A percentile compares a stretch with the other conserved stretches of the same genome.
phyloP scores from a whole-genome alignment of 1,140 invertebrate species.

The Elymnias hypermnestra region DNA sequence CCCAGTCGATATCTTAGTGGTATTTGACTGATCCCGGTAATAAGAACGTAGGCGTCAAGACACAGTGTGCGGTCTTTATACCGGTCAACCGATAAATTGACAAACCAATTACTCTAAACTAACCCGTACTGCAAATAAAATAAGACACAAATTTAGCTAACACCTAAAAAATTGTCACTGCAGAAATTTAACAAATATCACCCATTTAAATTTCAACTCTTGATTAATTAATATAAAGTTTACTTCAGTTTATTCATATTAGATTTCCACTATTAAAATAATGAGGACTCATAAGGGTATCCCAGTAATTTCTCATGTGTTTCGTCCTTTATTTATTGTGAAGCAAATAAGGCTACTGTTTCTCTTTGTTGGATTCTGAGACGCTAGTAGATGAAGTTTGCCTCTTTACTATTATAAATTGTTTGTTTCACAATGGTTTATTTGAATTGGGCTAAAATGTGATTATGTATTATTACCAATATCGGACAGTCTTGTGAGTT shows the following conservation, averaged over 20 bases:
- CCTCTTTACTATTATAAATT: conserved; percentile 10
- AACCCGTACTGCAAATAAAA: conserved; percentile 4
- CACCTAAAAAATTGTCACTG: conserved; percentile 17
- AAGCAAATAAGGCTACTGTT: conserved; percentile 58
- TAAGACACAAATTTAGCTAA: conserved; percentile 26
- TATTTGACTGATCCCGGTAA: conserved; percentile 25
- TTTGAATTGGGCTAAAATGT: conserved; percentile 4
- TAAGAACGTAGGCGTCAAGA: conserved; percentile 41
- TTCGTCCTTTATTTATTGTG: conserved; percentile 62
- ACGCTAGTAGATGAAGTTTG: conserved; percentile 10
- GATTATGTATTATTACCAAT: too few relatives aligned
- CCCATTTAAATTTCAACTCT: conserved; percentile 24
- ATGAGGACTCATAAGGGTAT: conserved; percentile 61
- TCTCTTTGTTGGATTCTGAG: conserved; percentile 21
- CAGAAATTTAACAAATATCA: conserved; percentile 27
- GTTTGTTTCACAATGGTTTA: conserved; percentile 7
- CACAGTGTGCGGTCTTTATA: conserved; percentile 49
- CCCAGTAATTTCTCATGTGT: conserved; percentile 64
- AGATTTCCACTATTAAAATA: conserved; percentile 64
- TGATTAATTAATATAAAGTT: conserved; percentile 15
- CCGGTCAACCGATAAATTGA: conserved; percentile 38
- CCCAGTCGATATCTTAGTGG: conserved; percentile 28
- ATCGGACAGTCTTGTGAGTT: too few relatives aligned
- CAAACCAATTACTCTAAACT: conserved; percentile 19
- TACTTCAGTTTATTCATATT: conserved; percentile 20